Evolutionary conservation across 1,140 invertebrate genomes (phyloP), one percentile per base, ranked within the genome.

Genomic region (Halictus rubicundus): DNA sequence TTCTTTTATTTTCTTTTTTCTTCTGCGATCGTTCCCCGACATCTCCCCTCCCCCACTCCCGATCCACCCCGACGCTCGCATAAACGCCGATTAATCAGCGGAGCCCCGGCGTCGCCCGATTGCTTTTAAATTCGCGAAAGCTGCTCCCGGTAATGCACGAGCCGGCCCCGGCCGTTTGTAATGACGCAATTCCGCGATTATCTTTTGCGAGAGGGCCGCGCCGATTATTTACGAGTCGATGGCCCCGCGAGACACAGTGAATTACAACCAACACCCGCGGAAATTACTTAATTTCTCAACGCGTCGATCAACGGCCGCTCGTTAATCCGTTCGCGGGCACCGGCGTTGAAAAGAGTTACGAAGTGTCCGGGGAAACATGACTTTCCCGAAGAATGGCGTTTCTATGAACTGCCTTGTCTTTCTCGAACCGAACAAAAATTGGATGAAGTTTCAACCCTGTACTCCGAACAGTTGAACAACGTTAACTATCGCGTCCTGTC

Each of bases 141-240:
- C 64, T 42, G 83, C 73, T 85, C 70, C 73, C 77, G 82, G 82
- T 81, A 86, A 79, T 64, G 84, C 70, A 81, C 59, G 49, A 42
- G 54, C 65, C 60, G 49, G 72, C 39, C 79, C 49, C 19, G 49
- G 49, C 19, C 82, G 66, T 46, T 52, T 16, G 3, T 75, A 82
- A 86, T 71, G 68, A 86, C 60, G 80, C 74, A 72, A 85, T 65
- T 57, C 78, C 83, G 68, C 77, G 83, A 82, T 85, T 75, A 78
- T 86, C 65, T 74, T 79, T 86, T 81, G 81, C 82, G 73, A 78
- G 68, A 21, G 7, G 42, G 42, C 54, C 49, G 19, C 16, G 49
- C 7, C 65, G 68, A 84, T 84, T 84, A 85, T 85, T 85, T 84
- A 84, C 74, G 84, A 81, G 49, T 32, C 72, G 52, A 71, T 71